Evolutionary conservation across 2,113 vertebrate genomes (phyloP), one percentile per base, ranked within the genome.

Genomic region (Tragulus kanchil): DNA sequence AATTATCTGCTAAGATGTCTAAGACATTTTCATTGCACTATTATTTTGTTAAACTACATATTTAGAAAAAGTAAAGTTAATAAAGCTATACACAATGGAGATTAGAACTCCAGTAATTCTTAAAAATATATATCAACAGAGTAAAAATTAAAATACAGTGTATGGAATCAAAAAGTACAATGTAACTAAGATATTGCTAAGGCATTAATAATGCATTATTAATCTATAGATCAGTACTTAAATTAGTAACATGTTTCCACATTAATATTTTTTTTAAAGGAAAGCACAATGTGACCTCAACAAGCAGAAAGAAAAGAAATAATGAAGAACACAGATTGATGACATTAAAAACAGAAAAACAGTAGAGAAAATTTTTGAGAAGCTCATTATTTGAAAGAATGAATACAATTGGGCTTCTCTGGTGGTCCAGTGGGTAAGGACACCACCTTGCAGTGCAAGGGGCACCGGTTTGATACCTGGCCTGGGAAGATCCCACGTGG

Each of bases 91-190:
- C 8, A 89, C 4, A 31, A 25, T 86, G 3, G 28, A 82, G 6
- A 62, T 45, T 62, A 78, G n/a, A 89, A 77, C 16, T 25, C 15
- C 81, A 52, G 23, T 82, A 54, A 65, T n/a, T 62, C 14, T 12
- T 3, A 17, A 90, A 79, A 93, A 28, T 21, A 52, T 4, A 86
- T 5, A 86, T 36, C 4, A 67, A 77, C 26, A 89, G 6, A 88
- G 75, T 75, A 25, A 54, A 94, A 95, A 92, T 85, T 7, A 69
- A 90, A 95, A 56, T 54, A 64, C 8, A 19, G 48, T 23, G 52
- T 67, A 9, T 17, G 54, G 31, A 82, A 73, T 65, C 14, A 52
- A 67, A 83, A 42, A 3, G 48, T 42, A 2, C 11, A 61, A 83
- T 75, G 26, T 14, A 94, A 25, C 1, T 81, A 36, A 81, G 82